phyloP scores from a whole-genome alignment of 1,140 invertebrate species.

The Pseudachorutes palmiensis region DNA sequence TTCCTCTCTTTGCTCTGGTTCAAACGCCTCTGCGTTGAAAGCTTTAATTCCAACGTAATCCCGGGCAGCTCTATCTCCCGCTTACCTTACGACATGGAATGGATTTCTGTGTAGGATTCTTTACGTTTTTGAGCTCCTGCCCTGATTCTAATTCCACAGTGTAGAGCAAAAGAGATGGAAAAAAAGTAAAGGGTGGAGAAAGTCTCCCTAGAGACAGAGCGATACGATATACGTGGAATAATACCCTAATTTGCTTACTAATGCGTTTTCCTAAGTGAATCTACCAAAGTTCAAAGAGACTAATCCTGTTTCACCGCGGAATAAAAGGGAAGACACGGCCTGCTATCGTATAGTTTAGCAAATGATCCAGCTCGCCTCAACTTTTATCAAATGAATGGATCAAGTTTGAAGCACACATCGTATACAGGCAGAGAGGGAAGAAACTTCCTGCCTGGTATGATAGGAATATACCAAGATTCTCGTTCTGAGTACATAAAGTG shows the following conservation, averaged over 20 bases:
- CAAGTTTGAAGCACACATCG: background rate
- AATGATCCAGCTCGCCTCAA: background rate
- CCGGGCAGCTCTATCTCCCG: too few relatives aligned
- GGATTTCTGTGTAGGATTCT: too few relatives aligned
- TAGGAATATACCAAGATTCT: background rate
- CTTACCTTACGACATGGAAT: too few relatives aligned
- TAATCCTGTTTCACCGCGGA: background rate
- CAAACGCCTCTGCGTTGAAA: too few relatives aligned
- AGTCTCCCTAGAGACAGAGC: background rate
- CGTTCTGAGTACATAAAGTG: background rate
- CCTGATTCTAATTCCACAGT: too few relatives aligned
- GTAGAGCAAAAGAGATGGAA: too few relatives aligned
- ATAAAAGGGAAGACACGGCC: background rate
- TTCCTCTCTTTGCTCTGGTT: too few relatives aligned
- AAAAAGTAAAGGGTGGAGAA: background rate
- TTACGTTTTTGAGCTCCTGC: too few relatives aligned
- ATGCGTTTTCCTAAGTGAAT: conserved; percentile 9
- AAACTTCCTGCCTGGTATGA: background rate
- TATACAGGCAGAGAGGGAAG: too few relatives aligned
- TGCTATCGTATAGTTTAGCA: background rate
- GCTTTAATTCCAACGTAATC: too few relatives aligned
- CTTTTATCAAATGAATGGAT: conserved; percentile 14
- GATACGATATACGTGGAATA: background rate
- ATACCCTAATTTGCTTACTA: conserved; percentile 13
- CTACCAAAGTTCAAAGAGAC: conserved; percentile 3